Base-by-base conservation (phyloP, 2,797 vertebrate genomes). In the Xyrichtys novacula region DNA sequence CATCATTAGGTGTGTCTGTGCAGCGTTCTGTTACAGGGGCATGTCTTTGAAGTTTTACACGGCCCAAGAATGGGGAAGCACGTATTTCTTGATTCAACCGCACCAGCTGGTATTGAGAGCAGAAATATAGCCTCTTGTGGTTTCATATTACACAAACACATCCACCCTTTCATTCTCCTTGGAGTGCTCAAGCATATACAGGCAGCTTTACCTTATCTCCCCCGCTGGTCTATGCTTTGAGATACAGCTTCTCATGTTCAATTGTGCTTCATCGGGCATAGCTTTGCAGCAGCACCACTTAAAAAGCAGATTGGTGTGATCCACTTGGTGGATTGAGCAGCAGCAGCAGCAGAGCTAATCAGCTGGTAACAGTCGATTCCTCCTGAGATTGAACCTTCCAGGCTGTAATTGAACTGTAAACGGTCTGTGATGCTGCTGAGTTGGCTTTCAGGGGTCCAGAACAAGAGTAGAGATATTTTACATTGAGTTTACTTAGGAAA, bases 321-420 rank as follows among this genome's bases (percentile, higher is more conserved):
- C 38, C 17, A 44, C 44, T 56, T 16, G 46, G 22, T n/a, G 19
- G 42, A 58, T 74, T 54, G 42, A 76, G 38, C 74, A 55, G 25
- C 1, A 76, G 38, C 74, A 55, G 25, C 1, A 17, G 43, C 65
- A 36, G 44, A 63, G 70, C 42, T 76, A 76, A 85, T 84, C 76
- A 78, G 53, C 42, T n/a, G 54, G 7, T 60, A 74, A 65, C 42
- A 57, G 46, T 56, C n/a, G 10, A 61, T 64, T 72, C 65, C 55
- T 56, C 58, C 20, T 9, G 57, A 70, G 65, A 70, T 43, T 5
- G 1, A 62, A 67, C 25, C 54, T 52, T 60, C 52, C 36, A 14
- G 31, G 59, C 20, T 31, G 74, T 74, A 84, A 84, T 57, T 74
- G 49, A 71, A 69, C 83, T 49, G 58, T 71, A 57, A 65, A 36